Evolutionary conservation across 2,888 invertebrate species (phyloP).

Genomic region (Diplolepis rosae): DNA sequence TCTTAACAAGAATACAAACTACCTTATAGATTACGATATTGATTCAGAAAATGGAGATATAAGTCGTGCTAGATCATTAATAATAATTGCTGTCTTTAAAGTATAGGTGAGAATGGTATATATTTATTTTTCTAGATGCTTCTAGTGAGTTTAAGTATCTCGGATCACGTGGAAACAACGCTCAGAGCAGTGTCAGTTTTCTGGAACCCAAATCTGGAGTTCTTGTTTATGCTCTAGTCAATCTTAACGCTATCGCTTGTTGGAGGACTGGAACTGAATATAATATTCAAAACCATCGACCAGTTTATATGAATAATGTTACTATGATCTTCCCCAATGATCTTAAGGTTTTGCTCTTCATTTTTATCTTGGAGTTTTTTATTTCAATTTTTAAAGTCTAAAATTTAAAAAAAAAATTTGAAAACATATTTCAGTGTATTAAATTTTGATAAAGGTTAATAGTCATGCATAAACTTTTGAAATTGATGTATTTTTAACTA

Average conservation of each 20-base stretch:
- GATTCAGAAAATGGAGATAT: not conserved
- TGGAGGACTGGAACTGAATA: constrained; percentile 85
- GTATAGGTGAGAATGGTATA: not conserved
- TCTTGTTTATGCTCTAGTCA: constrained; percentile 84
- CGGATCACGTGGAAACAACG: constrained; percentile 82
- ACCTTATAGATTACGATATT: not conserved
- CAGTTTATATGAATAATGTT: constrained; percentile 82
- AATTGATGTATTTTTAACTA: no score
- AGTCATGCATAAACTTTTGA: no score
- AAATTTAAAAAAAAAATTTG: no score
- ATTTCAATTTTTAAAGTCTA: no score
- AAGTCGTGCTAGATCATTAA: not conserved
- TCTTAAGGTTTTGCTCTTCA: constrained; percentile 77
- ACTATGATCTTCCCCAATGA: constrained; percentile 87
- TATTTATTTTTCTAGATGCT: constrained; percentile 64
- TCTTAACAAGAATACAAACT: not conserved
- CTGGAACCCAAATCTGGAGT: constrained; percentile 83
- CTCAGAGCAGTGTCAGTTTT: constrained; percentile 84
- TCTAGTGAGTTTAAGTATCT: constrained; percentile 81
- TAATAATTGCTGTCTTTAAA: not conserved
- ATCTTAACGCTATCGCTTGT: constrained; percentile 85
- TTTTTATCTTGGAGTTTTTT: not conserved
- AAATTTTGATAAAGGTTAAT: no score
- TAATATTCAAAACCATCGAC: constrained; percentile 81
- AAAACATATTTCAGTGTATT: no score